Base-by-base conservation (phyloP, 2,797 vertebrate genomes). In the Smutsia gigantea region DNA sequence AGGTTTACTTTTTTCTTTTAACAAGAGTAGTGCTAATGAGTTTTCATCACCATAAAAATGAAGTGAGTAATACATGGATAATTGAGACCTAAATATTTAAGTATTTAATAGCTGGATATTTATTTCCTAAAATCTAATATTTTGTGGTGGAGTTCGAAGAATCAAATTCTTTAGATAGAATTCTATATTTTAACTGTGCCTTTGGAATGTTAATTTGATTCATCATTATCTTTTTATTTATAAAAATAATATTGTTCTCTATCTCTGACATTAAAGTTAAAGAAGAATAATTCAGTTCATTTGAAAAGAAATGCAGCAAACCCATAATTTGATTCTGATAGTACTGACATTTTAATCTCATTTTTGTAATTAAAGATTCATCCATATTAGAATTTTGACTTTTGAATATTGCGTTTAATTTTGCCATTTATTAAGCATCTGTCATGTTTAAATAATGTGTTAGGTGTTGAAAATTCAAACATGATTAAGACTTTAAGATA, bases 341-440 rank as follows among this genome's bases (percentile, higher is more conserved):
- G 1, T 71, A 66, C 63, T 95, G 79, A 77, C 18, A 82, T 94
- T 97, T 93, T 51, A 11, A 17, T 94, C 27, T 93, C 96, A 55
- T 69, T 96, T 90, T 29, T 68, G 31, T 31, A 96, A 79, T 63
- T 93, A 93, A 95, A 96, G 66, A 78, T 93, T 96, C 7, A 82
- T 6, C 27, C n/a, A 49, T 78, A 79, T 92, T 90, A 51, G 34
- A 72, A 93, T 86, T 91, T 93, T 85, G 27, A 77, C 31, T 95
- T 97, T 74, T 93, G 23, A 90, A 34, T 79, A 87, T 37, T 94
- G 19, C 17, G 64, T 87, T 92, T 87, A 66, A 66, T 87, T 79
- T 94, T 90, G 81, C 15, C 53, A 84, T 84, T 87, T 95, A 72
- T 42, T 91, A 96, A 71, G 14, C 7, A 42, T 72, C 27, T 87